Evolutionary conservation across 2,797 vertebrate species (phyloP).

Genomic region (Galagoides demidoff): DNA sequence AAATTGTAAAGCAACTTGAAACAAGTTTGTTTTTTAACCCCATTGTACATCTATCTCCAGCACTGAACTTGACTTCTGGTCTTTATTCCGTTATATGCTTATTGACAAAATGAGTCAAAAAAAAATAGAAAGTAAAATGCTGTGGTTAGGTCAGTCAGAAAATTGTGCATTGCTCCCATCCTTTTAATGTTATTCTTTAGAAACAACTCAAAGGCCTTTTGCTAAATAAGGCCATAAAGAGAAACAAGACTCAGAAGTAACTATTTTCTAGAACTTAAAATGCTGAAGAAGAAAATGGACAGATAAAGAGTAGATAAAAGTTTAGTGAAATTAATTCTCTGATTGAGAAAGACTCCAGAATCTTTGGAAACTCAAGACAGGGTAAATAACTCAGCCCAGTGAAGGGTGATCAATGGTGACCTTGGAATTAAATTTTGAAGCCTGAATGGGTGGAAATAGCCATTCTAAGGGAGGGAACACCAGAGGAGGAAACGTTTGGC

Average conservation of each 20-base stretch:
- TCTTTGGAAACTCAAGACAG: not conserved
- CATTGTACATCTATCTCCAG: not conserved
- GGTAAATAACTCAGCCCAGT: not conserved
- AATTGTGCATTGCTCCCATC: not conserved
- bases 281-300: not conserved
- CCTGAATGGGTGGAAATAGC: not conserved
- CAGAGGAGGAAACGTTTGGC: not conserved
- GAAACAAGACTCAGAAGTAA: not conserved
- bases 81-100: not conserved
- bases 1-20: not conserved
- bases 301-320: not conserved
- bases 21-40: not conserved
- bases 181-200: not conserved
- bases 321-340: not conserved
- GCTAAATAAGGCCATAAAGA: not conserved
- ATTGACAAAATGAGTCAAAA: not conserved
- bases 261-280: not conserved
- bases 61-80: not conserved
- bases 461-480: not conserved
- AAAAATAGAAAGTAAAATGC: not conserved
- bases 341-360: not conserved
- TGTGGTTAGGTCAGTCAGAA: not conserved
- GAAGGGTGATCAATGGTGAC: not conserved
- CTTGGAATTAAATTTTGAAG: not conserved
- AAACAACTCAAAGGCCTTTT: not conserved